phyloP scores from a whole-genome alignment of 2,888 invertebrate species.

The Eubasilissa splendida region DNA sequence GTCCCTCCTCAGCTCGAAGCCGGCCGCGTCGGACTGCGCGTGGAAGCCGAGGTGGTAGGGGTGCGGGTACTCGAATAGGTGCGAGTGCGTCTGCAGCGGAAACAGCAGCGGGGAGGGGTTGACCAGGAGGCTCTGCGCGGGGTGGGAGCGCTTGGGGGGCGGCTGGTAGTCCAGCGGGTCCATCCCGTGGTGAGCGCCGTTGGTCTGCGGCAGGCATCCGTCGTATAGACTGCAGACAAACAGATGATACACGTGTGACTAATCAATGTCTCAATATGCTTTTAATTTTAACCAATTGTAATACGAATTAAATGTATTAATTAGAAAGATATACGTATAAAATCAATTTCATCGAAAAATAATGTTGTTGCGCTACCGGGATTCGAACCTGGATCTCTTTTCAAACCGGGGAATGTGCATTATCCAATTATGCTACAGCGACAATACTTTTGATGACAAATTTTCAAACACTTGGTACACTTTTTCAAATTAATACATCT shows the following conservation, averaged over 20 bases:
- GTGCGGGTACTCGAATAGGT: slow-evolving; percentile 73
- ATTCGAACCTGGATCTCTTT: no score
- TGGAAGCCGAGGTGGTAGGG: slow-evolving; percentile 67
- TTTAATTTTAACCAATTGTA: no score
- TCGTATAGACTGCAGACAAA: slow-evolving; percentile 70
- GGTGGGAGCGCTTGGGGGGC: slow-evolving; percentile 66
- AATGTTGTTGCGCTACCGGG: no score
- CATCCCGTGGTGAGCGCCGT: slow-evolving; percentile 64
- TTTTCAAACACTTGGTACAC: no score
- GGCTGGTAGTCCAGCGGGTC: slow-evolving; percentile 65
- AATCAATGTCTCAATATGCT: no score
- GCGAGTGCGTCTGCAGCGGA: slow-evolving; percentile 70
- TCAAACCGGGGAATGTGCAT: no score
- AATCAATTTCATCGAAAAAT: no score
- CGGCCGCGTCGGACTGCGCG: slow-evolving; percentile 59
- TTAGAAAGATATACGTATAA: no score
- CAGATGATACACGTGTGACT: not conserved
- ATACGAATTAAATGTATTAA: no score
- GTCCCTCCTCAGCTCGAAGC: slow-evolving; percentile 45
- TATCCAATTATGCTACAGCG: no score
- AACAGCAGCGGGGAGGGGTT: slow-evolving; percentile 69
- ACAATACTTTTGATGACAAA: no score
- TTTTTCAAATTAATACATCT: no score
- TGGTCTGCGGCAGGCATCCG: slow-evolving; percentile 64
- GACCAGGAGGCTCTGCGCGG: slow-evolving; percentile 64